These are phyloP conservation scores for Lutjanus campechanus DNA, from an alignment of 2,797 vertebrate genomes.

Conservation along the genomic window DNA sequence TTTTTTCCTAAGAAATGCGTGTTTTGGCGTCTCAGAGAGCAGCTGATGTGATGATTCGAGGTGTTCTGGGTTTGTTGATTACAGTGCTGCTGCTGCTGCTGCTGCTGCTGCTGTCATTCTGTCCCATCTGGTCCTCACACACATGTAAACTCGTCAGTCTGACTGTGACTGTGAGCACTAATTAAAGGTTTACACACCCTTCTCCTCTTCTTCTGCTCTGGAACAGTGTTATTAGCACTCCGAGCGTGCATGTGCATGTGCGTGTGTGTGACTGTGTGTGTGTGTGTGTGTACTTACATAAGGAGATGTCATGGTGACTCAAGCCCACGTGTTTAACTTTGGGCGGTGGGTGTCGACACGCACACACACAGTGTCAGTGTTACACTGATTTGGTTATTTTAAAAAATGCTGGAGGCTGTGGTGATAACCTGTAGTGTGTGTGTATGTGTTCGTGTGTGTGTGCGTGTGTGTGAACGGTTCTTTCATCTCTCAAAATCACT, in stretches of 20 bases:
- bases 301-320: constrained; percentile 66
- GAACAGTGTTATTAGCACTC: constrained; percentile 57
- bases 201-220: constrained; percentile 40
- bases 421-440: constrained; percentile 53
- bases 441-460: constrained; percentile 20
- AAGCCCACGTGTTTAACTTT: constrained; percentile 61
- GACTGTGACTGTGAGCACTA: constrained; percentile 60
- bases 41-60: not conserved
- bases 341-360: constrained; percentile 39
- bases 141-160: constrained; percentile 45
- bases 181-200: constrained; percentile 77
- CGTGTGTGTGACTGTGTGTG: constrained; percentile 13
- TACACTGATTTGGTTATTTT: constrained; percentile 54
- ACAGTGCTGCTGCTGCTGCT: constrained; percentile 17
- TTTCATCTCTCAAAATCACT: constrained; percentile 74
- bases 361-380: constrained; percentile 20
- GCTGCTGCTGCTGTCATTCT: not conserved
- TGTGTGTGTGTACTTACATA: constrained; percentile 43
- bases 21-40: not conserved
- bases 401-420: constrained; percentile 44
- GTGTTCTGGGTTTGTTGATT: constrained; percentile 27
- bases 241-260: constrained; percentile 26
- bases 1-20: not conserved
- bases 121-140: constrained; percentile 62
- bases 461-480: constrained; percentile 32